Base-by-base conservation (phyloP, 2,797 vertebrate genomes). In the Harpagifer antarcticus region DNA sequence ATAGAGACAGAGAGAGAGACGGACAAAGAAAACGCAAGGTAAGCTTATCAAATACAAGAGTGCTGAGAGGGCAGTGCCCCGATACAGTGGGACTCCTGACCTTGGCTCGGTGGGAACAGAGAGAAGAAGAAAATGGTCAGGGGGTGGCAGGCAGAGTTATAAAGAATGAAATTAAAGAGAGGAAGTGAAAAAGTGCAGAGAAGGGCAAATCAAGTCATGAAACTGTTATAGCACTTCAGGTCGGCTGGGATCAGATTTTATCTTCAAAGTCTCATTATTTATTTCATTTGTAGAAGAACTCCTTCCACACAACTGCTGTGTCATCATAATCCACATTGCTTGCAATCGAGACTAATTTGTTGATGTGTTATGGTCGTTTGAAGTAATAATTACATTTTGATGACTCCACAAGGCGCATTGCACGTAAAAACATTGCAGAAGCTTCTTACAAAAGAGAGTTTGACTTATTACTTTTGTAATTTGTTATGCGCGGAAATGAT, bases 21-120 rank as follows among this genome's bases (percentile, higher is more conserved):
- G 31, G 82, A 86, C 67, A 87, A 88, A 79, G 81, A 86, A 89
- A 88, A 74, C 7, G 79, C 85, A 80, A 82, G 82, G 74, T 88
- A 85, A 86, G 91, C 87, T 88, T 79, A 90, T 90, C 62, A 61
- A 62, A 74, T 2, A 40, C 45, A 61, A 63, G 66, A 89, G 81
- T 86, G 81, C 88, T 88, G 86, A 89, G 88, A 84, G 87, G 91
- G 83, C 79, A 50, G 63, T 72, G 87, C 68, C 79, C 77, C 72
- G 48, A 61, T 66, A 71, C 76, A 66, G 79, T 49, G 70, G 73
- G 78, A 85, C 71, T 84, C 70, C 66, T 90, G 91, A 91, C 91
- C 91, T 93, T 88, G 82, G 82, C 69, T 72, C 27, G 67, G 23
- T 64, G 58, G 79, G 81, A 76, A 49, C 58, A 49, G 59, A 68